Percentiles rank a stretch among this genome's conserved stretches.
Conservation (phyloP, 2,113 vertebrate species). For the Eretmochelys imbricata region DNA sequence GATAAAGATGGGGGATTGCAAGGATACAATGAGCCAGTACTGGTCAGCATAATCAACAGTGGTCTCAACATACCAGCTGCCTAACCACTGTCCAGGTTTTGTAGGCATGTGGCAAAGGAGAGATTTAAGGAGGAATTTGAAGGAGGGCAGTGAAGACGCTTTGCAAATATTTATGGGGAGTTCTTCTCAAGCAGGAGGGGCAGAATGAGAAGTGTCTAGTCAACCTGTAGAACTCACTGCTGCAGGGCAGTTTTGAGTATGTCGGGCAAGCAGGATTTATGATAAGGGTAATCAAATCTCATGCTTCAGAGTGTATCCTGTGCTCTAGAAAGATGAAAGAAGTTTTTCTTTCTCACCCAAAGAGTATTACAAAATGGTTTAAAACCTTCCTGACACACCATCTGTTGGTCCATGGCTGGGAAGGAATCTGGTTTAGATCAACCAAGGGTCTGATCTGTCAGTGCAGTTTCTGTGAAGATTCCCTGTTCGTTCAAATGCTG, state of each 20-base stretch:
- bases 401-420: not conserved
- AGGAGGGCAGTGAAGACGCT: not conserved
- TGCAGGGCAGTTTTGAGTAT: rapidly evolving
- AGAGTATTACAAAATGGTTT: not conserved
- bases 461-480: not conserved
- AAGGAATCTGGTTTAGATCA: not conserved
- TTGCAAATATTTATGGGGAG: not conserved
- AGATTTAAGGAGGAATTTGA: not conserved
- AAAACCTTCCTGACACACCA: not conserved
- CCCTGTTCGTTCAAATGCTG: not conserved
- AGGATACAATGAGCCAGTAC: too few relatives aligned
- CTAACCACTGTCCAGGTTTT: not conserved
- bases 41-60: not conserved
- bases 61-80: not conserved
- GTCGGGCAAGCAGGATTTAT: not conserved
- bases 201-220: not conserved
- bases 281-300: not conserved
- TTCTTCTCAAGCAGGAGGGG: not conserved
- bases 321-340: not conserved
- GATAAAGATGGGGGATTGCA: too few relatives aligned
- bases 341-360: not conserved
- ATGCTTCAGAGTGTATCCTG: not conserved
- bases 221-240: not conserved
- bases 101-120: not conserved
- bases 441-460: not conserved